phyloP scores from a whole-genome alignment of 2,113 vertebrate species.

The Seriola quinqueradiata region DNA sequence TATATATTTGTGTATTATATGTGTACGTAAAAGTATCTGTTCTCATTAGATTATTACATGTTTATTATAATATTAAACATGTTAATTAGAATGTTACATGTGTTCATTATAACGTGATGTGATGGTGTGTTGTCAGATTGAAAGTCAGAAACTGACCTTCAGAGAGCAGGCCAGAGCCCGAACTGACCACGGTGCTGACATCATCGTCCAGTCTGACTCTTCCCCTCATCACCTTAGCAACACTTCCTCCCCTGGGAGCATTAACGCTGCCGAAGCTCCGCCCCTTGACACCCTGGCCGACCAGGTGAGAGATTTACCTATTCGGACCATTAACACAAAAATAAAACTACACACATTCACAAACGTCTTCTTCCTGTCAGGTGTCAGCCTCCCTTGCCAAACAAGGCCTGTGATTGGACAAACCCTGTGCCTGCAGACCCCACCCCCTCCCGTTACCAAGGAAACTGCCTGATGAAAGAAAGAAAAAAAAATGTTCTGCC shows the following conservation, averaged over 20 bases:
- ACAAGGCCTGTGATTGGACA: constrained; percentile 92
- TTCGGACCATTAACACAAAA: not conserved
- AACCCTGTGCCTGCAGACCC: constrained; percentile 34
- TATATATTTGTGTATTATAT: too few species aligned
- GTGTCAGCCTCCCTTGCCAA: constrained; percentile 94
- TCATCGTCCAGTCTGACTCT: constrained; percentile 81
- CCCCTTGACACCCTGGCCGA: constrained; percentile 92
- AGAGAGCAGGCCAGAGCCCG: constrained; percentile 93
- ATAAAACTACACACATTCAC: not conserved
- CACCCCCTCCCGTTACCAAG: constrained; percentile 24
- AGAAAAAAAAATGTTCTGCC: constrained; percentile 66
- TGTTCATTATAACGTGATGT: too few species aligned
- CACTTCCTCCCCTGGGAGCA: constrained; percentile 93
- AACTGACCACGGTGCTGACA: constrained; percentile 95
- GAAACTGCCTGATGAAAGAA: constrained; percentile 69
- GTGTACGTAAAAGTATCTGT: too few species aligned
- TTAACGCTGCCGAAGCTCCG: constrained; percentile 91
- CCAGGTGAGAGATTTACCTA: constrained; percentile 68
- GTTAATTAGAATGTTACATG: too few species aligned
- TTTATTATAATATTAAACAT: too few species aligned
- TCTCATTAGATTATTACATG: too few species aligned
- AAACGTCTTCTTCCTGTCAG: constrained; percentile 17
- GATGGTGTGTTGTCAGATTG: constrained; percentile 80
- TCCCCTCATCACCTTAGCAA: constrained; percentile 92
- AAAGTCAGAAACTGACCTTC: constrained; percentile 93